A percentile compares a stretch with the other conserved stretches of the same genome.
phyloP scores from a whole-genome alignment of 35 echinoderm and acorn worm genomes.

The Ptychodera flava region DNA sequence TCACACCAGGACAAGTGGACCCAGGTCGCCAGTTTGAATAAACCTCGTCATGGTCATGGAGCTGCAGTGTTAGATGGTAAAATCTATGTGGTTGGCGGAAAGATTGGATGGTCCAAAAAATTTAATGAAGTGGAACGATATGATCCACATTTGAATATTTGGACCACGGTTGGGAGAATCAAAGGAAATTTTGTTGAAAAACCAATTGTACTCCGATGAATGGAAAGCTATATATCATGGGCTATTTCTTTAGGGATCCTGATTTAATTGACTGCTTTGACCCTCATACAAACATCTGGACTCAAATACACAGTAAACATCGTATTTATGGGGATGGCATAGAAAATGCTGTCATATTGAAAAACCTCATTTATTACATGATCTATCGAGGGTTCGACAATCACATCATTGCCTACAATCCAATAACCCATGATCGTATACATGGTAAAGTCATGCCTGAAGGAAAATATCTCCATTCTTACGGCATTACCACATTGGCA shows the following conservation, averaged over 20 bases:
- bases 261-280: constrained; percentile 97
- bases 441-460: constrained; percentile 49
- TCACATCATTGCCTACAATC: constrained; percentile 81
- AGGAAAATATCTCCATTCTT: constrained; percentile 90
- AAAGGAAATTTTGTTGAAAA: constrained; percentile 93
- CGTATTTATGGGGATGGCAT: constrained; percentile 85
- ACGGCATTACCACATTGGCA: constrained; percentile 66
- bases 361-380: constrained; percentile 79
- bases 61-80: constrained; percentile 65
- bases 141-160: constrained; percentile 65
- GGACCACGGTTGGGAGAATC: constrained; percentile 64
- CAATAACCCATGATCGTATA: constrained; percentile 30
- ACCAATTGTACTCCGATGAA: constrained; percentile 28
- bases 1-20: constrained; percentile 83
- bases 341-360: constrained; percentile 85
- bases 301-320: constrained; percentile 69
- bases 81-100: constrained; percentile 92
- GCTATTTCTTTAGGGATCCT: constrained; percentile 95
- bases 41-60: constrained; percentile 80
- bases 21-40: constrained; percentile 85
- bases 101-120: constrained; percentile 76
- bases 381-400: constrained; percentile 93
- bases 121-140: constrained; percentile 96
- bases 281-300: constrained; percentile 63
- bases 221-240: constrained; percentile 86